phyloP scores from a whole-genome alignment of 2,113 vertebrate species.

The Cololabis saira region DNA sequence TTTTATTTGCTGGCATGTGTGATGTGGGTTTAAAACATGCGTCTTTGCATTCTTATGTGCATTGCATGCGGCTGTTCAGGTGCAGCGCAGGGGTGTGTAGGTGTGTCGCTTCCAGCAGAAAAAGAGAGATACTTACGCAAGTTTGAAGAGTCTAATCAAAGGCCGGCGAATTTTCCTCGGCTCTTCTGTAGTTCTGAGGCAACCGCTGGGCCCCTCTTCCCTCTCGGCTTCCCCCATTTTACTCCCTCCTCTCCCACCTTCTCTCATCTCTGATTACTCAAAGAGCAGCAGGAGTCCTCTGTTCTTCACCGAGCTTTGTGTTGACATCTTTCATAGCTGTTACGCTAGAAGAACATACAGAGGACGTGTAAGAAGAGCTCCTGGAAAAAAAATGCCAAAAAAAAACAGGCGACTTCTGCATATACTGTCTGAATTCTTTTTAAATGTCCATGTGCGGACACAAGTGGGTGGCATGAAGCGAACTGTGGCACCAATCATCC shows the following conservation, averaged over 20 bases:
- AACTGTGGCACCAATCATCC: conserved; percentile 51
- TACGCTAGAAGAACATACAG: conserved; percentile 15
- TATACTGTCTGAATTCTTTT: conserved; percentile 34
- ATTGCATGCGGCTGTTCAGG: conserved; percentile 38
- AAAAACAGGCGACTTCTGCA: conserved; percentile 8
- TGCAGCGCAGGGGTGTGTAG: conserved; percentile 37
- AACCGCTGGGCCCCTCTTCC: conserved; percentile 33
- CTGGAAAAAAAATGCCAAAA: too few species aligned
- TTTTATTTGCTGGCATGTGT: conserved; percentile 5
- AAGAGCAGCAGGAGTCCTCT: conserved; percentile 56
- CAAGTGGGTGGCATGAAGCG: conserved; percentile 39
- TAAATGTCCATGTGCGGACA: conserved; percentile 31
- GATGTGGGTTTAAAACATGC: background rate
- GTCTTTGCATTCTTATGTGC: conserved; percentile 19
- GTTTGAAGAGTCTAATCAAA: conserved; percentile 72
- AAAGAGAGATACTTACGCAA: conserved; percentile 40
- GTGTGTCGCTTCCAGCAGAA: conserved; percentile 29
- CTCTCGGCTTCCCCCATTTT: background rate
- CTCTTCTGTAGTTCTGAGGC: conserved; percentile 55
- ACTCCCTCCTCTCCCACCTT: conserved; percentile 22
- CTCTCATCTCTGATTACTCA: conserved; percentile 66
- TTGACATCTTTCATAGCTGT: conserved; percentile 49
- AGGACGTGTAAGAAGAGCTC: background rate
- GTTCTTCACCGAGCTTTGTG: conserved; percentile 44
- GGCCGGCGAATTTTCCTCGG: conserved; percentile 46